Conservation (phyloP, 2,797 vertebrate species). For the Pogonophryne albipinna region DNA sequence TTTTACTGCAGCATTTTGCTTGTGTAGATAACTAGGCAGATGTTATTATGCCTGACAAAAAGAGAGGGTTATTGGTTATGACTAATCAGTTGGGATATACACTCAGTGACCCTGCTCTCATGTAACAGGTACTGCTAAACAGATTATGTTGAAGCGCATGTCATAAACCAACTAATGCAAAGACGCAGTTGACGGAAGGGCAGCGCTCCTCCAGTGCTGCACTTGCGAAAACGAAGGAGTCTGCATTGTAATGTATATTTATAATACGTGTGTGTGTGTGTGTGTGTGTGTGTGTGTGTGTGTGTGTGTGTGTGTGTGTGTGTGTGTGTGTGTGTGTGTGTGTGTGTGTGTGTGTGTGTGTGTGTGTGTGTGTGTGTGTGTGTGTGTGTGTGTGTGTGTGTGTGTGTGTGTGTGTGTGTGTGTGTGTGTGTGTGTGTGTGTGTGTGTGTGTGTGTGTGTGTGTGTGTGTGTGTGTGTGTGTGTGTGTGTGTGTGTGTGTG, state of each 20-base stretch:
- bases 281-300: constrained; percentile 12
- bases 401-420: constrained; percentile 10
- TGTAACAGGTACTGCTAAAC: constrained; percentile 61
- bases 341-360: constrained; percentile 60
- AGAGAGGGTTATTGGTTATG: constrained; percentile 56
- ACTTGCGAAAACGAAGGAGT: constrained; percentile 42
- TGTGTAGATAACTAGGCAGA: constrained; percentile 71
- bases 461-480: constrained; percentile 12
- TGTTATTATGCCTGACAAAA: constrained; percentile 56
- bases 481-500: constrained; percentile 33
- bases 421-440: constrained; percentile 7
- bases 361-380: constrained; percentile 9
- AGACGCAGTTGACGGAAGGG: constrained; percentile 42
- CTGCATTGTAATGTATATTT: constrained; percentile 79
- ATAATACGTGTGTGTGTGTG: constrained; percentile 69
- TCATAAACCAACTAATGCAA: constrained; percentile 62
- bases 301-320: constrained; percentile 59
- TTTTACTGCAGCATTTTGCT: constrained; percentile 76
- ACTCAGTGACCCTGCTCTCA: constrained; percentile 46
- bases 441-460: constrained; percentile 60
- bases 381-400: constrained; percentile 58
- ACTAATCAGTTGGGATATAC: constrained; percentile 47
- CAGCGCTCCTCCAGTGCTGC: constrained; percentile 60
- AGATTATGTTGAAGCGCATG: constrained; percentile 62
- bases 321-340: constrained; percentile 12